A percentile compares a stretch with the other conserved stretches of the same genome.
These are phyloP conservation scores for Numenius arquata DNA, from an alignment of 2,113 vertebrate species.

Conservation along the genomic window DNA sequence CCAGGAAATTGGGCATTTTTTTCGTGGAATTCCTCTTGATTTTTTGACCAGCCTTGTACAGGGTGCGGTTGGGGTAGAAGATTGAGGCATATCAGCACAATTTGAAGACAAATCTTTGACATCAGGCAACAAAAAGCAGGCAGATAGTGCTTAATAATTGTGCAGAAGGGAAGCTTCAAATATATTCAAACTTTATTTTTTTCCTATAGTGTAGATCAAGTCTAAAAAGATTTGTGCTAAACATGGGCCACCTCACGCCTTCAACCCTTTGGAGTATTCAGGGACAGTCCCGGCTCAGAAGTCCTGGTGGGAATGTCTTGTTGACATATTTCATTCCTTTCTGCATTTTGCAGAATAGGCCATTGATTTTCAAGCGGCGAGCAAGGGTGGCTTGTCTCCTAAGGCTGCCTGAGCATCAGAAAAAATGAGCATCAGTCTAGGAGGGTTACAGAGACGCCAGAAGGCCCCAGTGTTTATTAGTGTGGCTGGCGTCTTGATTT, in stretches of 20 bases:
- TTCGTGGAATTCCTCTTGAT: not conserved
- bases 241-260: not conserved
- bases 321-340: not conserved
- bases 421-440: not conserved
- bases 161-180: not conserved
- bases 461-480: not conserved
- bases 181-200: not conserved
- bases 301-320: not conserved
- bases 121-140: not conserved
- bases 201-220: not conserved
- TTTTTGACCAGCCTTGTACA: not conserved
- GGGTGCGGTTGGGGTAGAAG: not conserved
- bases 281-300: not conserved
- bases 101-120: not conserved
- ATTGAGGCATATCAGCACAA: not conserved
- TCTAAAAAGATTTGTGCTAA: not conserved
- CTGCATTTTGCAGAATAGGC: not conserved
- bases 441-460: not conserved
- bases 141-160: not conserved
- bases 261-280: not conserved
- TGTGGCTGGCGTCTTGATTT: not conserved
- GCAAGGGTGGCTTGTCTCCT: not conserved
- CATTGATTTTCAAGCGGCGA: not conserved
- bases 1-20: not conserved
- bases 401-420: not conserved